These are phyloP conservation scores for Theristicus caerulescens DNA, from an alignment of 2,113 vertebrate species.

Conservation along the genomic window DNA sequence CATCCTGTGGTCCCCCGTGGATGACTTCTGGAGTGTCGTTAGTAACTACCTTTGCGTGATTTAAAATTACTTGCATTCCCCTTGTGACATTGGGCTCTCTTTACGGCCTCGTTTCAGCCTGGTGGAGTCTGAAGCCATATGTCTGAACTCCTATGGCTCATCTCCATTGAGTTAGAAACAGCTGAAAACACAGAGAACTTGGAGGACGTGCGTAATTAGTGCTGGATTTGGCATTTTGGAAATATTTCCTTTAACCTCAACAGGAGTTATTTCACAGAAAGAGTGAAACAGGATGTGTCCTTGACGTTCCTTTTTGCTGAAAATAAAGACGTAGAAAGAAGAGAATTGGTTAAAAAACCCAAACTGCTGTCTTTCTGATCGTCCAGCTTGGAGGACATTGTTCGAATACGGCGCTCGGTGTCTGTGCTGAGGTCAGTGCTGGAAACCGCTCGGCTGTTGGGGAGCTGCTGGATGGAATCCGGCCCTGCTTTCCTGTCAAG, in stretches of 20 bases:
- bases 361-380: not conserved
- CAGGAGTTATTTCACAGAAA: not conserved
- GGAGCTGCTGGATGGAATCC: not conserved
- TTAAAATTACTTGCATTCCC: not conserved
- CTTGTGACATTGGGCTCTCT: not conserved
- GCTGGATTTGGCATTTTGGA: not conserved
- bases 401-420: accelerated
- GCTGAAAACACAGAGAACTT: not conserved
- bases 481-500: not conserved
- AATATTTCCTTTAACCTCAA: not conserved
- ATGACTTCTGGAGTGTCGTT: not conserved
- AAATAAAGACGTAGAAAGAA: not conserved
- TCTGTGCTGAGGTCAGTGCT: not conserved
- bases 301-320: not conserved
- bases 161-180: not conserved
- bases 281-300: not conserved
- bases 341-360: not conserved
- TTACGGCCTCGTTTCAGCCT: not conserved
- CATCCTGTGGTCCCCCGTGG: not conserved
- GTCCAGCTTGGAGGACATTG: accelerated
- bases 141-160: not conserved
- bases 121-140: not conserved
- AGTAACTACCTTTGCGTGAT: not conserved
- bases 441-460: accelerated
- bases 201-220: not conserved